Conservation (phyloP, 2,113 vertebrate genomes). For the Canis aureus region DNA sequence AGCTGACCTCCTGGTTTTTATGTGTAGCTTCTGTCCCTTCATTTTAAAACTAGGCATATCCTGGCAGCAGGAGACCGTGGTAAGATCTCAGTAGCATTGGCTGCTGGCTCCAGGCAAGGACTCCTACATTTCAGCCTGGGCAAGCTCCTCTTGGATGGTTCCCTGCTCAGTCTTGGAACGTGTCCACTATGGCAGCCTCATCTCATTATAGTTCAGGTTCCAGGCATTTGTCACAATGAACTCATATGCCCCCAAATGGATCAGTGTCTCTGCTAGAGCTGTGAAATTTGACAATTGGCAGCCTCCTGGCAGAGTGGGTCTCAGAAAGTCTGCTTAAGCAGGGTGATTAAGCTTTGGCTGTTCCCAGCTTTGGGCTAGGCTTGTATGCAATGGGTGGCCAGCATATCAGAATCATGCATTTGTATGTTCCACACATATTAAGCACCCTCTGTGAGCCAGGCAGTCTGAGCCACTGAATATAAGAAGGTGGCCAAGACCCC, state of each 20-base stretch:
- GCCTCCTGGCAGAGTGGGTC: not conserved
- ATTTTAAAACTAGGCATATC: not conserved
- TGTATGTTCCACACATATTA: not conserved
- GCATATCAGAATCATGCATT: not conserved
- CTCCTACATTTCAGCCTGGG: not conserved
- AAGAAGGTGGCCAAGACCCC: not conserved
- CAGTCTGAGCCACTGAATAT: not conserved
- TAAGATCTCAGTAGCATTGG: not conserved
- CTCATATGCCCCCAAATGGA: not conserved
- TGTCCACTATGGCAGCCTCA: not conserved
- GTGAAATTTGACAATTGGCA: conserved; percentile 27
- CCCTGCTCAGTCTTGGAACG: not conserved
- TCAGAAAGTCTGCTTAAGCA: conserved; percentile 41
- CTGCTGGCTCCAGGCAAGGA: not conserved
- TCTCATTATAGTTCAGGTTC: not conserved
- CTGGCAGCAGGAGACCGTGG: not conserved
- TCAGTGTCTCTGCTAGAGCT: not conserved
- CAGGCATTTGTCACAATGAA: conserved; percentile 37
- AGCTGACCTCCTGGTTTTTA: not conserved
- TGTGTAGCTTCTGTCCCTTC: not conserved
- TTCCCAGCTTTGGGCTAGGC: not conserved
- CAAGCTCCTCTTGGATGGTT: not conserved
- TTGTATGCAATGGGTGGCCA: not conserved
- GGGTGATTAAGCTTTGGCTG: not conserved
- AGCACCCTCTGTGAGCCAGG: not conserved